Evolutionary conservation across 35 echinoderm and acorn worm species (phyloP).

Genomic region (Lytechinus pictus): DNA sequence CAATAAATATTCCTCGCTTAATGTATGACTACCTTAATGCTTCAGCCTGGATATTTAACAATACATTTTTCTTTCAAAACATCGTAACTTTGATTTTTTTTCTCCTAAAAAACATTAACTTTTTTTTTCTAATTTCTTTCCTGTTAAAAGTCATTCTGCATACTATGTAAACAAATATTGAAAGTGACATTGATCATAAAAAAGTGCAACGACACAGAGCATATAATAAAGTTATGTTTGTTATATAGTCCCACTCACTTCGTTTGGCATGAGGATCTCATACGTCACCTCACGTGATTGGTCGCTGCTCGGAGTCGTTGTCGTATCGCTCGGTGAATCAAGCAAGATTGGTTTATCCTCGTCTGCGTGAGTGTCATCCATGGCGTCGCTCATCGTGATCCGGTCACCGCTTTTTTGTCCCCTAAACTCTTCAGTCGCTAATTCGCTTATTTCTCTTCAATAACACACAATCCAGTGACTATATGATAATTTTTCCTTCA

Average conservation of each 20-base stretch:
- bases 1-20: no score
- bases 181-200: no score
- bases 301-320: conserved; percentile 40
- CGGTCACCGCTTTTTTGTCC: no score
- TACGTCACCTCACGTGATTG: conserved; percentile 39
- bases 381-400: conserved; percentile 36
- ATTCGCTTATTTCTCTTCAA: background rate
- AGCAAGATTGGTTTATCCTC: conserved; percentile 41
- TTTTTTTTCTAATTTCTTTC: no score
- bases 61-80: background rate
- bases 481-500: background rate
- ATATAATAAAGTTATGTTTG: no score
- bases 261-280: conserved; percentile 18
- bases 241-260: background rate
- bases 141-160: no score
- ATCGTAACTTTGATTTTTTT: background rate
- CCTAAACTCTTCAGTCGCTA: background rate
- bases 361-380: conserved; percentile 47
- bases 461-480: background rate
- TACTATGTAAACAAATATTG: no score
- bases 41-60: background rate
- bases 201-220: no score
- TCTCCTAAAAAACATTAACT: no score
- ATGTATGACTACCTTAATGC: no score
- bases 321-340: conserved; percentile 17